Evolutionary conservation across 2,797 vertebrate genomes (phyloP).

Genomic region (Gymnocypris eckloni): DNA sequence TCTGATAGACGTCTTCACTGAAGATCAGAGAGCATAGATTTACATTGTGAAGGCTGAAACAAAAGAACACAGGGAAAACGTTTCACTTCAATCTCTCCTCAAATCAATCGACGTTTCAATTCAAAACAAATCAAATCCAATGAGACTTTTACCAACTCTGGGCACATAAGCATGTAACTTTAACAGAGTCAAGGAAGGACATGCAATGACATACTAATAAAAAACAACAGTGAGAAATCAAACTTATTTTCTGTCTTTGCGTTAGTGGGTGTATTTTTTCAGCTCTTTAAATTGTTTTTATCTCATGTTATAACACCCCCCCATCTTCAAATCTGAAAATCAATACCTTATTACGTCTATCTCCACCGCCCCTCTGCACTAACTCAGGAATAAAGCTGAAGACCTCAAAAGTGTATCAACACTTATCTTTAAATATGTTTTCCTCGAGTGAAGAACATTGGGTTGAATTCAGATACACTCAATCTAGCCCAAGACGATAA

Average conservation of each 20-base stretch:
- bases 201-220: background rate
- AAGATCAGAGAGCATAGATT: background rate
- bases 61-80: background rate
- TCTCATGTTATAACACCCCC: constrained; percentile 41
- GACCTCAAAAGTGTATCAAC: background rate
- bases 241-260: background rate
- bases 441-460: background rate
- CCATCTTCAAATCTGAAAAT: constrained; percentile 34
- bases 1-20: constrained; percentile 11
- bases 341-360: constrained; percentile 47
- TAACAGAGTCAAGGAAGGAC: background rate
- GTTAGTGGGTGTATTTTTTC: background rate
- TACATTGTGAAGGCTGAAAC: background rate
- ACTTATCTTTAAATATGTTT: constrained; percentile 15
- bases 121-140: background rate
- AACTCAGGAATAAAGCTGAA: background rate
- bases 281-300: constrained; percentile 59
- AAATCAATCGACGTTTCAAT: background rate
- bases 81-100: background rate
- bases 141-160: background rate
- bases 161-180: background rate
- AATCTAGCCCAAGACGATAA: background rate
- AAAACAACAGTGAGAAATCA: background rate
- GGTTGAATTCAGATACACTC: background rate
- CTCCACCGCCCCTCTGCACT: constrained; percentile 18